Percentiles rank a stretch among this genome's conserved stretches.
These are phyloP conservation scores for Vandiemenella viatica DNA, from an alignment of 2,888 invertebrate genomes.

Conservation along the genomic window DNA sequence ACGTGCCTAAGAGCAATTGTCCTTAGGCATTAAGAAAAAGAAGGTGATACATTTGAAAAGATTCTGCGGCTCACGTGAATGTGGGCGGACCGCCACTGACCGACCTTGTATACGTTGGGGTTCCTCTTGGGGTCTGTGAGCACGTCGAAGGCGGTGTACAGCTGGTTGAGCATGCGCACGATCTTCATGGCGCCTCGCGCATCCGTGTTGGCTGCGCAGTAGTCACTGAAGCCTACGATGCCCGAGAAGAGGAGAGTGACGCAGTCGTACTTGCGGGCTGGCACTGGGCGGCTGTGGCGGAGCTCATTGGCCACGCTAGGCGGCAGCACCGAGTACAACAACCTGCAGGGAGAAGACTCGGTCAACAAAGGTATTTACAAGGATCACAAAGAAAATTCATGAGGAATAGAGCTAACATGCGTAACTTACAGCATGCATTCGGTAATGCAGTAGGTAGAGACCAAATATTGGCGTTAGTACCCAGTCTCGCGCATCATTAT, in stretches of 20 bases:
- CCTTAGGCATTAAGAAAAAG: neutral
- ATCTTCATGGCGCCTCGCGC: slow-evolving; percentile 91
- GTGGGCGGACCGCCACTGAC: too few relatives aligned
- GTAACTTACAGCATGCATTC: neutral
- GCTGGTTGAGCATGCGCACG: slow-evolving; percentile 79
- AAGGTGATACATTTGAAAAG: neutral
- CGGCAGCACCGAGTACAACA: slow-evolving; percentile 86
- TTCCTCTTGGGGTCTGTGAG: slow-evolving; percentile 83
- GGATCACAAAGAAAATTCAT: neutral
- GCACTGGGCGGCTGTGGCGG: slow-evolving; percentile 79
- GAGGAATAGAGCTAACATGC: neutral
- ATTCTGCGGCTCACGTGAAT: too few relatives aligned
- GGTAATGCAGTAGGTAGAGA: too few relatives aligned
- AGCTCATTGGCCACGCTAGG: slow-evolving; percentile 90
- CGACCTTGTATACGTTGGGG: slow-evolving; percentile 88
- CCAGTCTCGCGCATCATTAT: too few relatives aligned
- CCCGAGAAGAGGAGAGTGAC: slow-evolving; percentile 91
- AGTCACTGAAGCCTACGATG: slow-evolving; percentile 79
- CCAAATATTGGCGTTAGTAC: too few relatives aligned
- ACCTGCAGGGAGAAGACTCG: slow-evolving; percentile 36
- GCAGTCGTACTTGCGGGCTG: slow-evolving; percentile 72
- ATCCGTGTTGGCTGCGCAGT: slow-evolving; percentile 81
- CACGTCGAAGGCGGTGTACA: slow-evolving; percentile 88
- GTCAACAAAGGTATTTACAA: neutral
- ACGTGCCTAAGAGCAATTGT: too few relatives aligned